Evolutionary conservation across 2,797 vertebrate species (phyloP).

Genomic region (Octomys mimax): DNA sequence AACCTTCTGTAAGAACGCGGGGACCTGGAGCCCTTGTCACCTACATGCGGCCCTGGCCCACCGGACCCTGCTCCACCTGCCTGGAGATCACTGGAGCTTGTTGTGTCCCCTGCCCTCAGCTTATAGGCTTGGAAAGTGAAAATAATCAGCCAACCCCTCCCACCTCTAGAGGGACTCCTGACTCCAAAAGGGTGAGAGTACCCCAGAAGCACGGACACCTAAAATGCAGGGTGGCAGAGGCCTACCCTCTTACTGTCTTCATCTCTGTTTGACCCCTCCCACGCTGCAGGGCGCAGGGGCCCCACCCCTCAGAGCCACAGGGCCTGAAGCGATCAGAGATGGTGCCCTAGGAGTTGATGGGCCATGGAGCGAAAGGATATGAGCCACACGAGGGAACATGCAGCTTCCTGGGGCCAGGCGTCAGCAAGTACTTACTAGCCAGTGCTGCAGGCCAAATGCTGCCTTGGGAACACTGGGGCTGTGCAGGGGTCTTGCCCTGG

Average conservation of each 20-base stretch:
- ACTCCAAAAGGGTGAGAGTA: neutral
- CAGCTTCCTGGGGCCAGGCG: neutral
- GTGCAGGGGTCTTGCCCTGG: neutral
- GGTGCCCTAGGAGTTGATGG: neutral
- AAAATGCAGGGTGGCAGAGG: accelerated
- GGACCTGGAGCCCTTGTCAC: accelerated
- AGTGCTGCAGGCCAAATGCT: accelerated
- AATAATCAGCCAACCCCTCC: too few relatives aligned
- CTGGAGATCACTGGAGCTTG: neutral
- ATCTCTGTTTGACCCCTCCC: accelerated
- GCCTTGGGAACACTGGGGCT: accelerated
- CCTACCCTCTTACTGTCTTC: too few relatives aligned
- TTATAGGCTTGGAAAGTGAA: neutral
- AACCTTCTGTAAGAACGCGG: accelerated
- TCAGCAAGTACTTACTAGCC: too few relatives aligned
- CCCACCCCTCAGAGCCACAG: accelerated
- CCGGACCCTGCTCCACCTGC: neutral
- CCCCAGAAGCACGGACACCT: accelerated
- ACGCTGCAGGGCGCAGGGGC: accelerated
- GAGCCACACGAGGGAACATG: neutral
- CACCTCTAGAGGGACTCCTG: neutral
- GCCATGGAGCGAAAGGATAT: neutral
- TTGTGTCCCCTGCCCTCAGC: too few relatives aligned
- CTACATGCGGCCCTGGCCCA: neutral
- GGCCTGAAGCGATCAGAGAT: neutral